Conservation (phyloP, 2,113 vertebrate species). For the Oryzias celebensis region DNA sequence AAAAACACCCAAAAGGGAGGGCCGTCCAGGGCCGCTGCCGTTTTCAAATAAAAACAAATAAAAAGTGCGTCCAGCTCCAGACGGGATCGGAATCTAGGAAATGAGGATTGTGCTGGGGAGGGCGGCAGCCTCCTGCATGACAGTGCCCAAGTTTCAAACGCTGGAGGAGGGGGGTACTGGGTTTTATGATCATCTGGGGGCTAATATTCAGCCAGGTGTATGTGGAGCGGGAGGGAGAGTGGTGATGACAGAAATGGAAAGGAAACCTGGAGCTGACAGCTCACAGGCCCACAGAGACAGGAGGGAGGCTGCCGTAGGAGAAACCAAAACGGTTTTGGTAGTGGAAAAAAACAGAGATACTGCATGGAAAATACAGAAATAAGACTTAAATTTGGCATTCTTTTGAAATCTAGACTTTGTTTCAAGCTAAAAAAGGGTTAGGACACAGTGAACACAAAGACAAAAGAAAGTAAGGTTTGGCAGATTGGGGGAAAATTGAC, state of each 20-base stretch:
- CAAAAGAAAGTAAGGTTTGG: no score
- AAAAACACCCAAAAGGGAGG: slow-evolving; percentile 36
- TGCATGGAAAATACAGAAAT: no score
- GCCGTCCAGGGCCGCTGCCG: slow-evolving; percentile 26
- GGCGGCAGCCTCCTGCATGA: slow-evolving; percentile 15
- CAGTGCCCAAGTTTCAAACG: slow-evolving; percentile 52
- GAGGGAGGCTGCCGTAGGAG: slow-evolving; percentile 6
- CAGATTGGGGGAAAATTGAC: no score
- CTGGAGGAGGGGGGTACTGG: slow-evolving; percentile 5
- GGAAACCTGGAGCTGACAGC: slow-evolving; percentile 52
- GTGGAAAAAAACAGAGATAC: no score
- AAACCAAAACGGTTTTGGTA: neutral
- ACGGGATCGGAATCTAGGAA: slow-evolving; percentile 52
- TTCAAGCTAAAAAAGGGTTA: no score
- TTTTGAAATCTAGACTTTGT: no score
- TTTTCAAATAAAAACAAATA: slow-evolving; percentile 56
- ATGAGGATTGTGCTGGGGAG: slow-evolving; percentile 8
- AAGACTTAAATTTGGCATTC: no score
- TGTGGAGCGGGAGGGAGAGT: slow-evolving; percentile 33
- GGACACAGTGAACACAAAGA: no score
- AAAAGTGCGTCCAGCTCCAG: slow-evolving; percentile 46
- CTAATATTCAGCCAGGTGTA: slow-evolving; percentile 67
- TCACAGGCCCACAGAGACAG: slow-evolving; percentile 16
- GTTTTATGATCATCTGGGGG: slow-evolving; percentile 64
- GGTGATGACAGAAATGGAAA: slow-evolving; percentile 62